These are phyloP conservation scores for Ammodytes marinus DNA, from an alignment of 2,113 vertebrate genomes.

Conservation along the genomic window DNA sequence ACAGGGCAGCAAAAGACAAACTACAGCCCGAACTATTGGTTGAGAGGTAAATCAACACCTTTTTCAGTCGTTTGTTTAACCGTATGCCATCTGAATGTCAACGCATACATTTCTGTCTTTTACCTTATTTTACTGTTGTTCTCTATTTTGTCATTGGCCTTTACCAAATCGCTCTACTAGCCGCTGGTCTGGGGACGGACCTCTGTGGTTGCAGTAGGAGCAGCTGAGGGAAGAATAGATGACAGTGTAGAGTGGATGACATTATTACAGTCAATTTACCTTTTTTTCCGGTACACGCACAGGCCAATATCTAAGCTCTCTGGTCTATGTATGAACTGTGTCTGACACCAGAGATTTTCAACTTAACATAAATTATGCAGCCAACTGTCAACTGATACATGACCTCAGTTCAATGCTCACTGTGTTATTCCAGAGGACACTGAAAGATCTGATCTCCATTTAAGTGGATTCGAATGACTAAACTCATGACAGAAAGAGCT, in stretches of 20 bases:
- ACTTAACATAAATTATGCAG: slow-evolving; percentile 84
- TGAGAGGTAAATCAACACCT: not conserved
- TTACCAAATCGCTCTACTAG: not conserved
- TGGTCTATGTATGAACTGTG: slow-evolving; percentile 73
- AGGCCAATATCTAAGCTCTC: slow-evolving; percentile 50
- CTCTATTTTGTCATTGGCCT: not conserved
- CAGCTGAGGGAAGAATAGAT: slow-evolving; percentile 41
- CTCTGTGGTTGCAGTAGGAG: slow-evolving; percentile 10
- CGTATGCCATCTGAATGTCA: not conserved
- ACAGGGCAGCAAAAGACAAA: not conserved
- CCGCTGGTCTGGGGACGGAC: slow-evolving; percentile 4
- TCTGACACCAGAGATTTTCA: slow-evolving; percentile 74
- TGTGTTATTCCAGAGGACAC: slow-evolving; percentile 72
- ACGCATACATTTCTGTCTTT: not conserved
- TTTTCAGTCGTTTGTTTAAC: not conserved
- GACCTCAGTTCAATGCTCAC: slow-evolving; percentile 72
- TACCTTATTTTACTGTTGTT: not conserved
- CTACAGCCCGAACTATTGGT: not conserved
- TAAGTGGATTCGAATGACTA: slow-evolving; percentile 76
- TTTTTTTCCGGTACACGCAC: slow-evolving; percentile 38
- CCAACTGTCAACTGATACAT: slow-evolving; percentile 81
- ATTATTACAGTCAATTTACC: slow-evolving; percentile 65
- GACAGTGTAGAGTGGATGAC: slow-evolving; percentile 32
- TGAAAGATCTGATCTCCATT: slow-evolving; percentile 63
- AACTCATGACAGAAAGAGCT: slow-evolving; percentile 67